Base-by-base conservation (phyloP, 1,140 invertebrate genomes). In the Archegozetes longisetosus region DNA sequence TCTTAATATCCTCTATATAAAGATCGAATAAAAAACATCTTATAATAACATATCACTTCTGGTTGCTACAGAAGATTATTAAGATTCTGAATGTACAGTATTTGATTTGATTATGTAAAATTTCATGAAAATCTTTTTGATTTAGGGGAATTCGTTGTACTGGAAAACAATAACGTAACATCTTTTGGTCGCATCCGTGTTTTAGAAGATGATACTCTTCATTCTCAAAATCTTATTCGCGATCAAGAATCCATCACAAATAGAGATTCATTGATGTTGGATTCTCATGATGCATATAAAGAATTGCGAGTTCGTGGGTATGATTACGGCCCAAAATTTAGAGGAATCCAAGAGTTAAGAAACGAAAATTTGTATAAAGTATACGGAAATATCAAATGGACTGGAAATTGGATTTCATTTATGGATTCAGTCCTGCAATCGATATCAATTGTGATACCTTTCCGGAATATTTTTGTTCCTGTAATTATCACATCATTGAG, bases 241-340 rank as follows among this genome's bases (percentile, higher is more conserved):
- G n/a, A n/a, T n/a, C n/a, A n/a, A n/a, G n/a, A n/a, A n/a, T n/a
- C n/a, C n/a, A n/a, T n/a, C n/a, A n/a, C n/a, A n/a, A n/a, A 26
- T 12, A 22, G 51, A 20, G 51, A 26, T 22, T 13, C 22, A 22
- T 13, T 26, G 12, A 53, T 22, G 20, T 12, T 53, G 12, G 22
- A 12, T 26, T 22, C 20, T 53, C 74, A 76, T 23, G 93, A 98
- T 68, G 76, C 94, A n/a, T 98, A 98, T 76, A 95, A 95, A 70
- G 91, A 95, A 71, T 74, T 98, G 13, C 74, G 87, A 62, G 77
- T 97, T 0, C 77, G 92, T 62, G 94, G 93, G 4, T 98, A 98
- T 70, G 88, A 96, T 69, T 98, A 98, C 70, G 75, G 75, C 4
- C 86, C 86, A 53, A 75, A 84, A 12, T 98, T 98, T 78, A 80